Conservation (phyloP, 2,113 vertebrate species). For the Saccopteryx leptura region DNA sequence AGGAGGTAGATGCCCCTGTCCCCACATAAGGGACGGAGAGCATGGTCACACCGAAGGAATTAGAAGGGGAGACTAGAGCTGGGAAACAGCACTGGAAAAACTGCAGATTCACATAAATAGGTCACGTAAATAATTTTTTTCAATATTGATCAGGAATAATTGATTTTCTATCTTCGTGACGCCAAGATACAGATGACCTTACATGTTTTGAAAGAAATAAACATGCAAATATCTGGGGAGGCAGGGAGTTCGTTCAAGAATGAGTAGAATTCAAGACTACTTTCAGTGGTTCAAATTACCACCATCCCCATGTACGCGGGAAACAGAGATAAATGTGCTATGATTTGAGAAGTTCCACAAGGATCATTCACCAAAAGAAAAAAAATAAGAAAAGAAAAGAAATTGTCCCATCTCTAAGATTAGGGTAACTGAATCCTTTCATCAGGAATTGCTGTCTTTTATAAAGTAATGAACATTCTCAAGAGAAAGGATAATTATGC, state of each 20-base stretch:
- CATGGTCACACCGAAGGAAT: neutral
- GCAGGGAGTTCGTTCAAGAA: neutral
- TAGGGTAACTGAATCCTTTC: constrained; percentile 53
- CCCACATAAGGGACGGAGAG: neutral
- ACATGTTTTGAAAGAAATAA: constrained; percentile 17
- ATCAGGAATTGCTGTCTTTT: constrained; percentile 25
- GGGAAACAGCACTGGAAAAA: neutral
- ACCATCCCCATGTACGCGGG: neutral
- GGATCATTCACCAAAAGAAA: neutral
- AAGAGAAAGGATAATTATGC: constrained; percentile 35
- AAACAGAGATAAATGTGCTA: neutral
- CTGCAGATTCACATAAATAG: constrained; percentile 35
- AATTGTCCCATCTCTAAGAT: neutral
- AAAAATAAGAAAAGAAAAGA: neutral
- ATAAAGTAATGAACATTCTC: constrained; percentile 44
- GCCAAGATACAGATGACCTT: neutral
- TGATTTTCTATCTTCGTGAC: neutral
- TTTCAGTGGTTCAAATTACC: constrained; percentile 2
- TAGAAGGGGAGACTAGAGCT: neutral
- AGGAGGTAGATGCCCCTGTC: neutral
- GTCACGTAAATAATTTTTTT: constrained; percentile 8
- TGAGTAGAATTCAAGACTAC: neutral
- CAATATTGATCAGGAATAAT: neutral
- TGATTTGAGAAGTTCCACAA: neutral
- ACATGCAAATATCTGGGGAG: neutral